A percentile compares a stretch with the other conserved stretches of the same genome.
Evolutionary conservation across 1,140 invertebrate genomes (phyloP).

Genomic region (Drosophila albomicans): DNA sequence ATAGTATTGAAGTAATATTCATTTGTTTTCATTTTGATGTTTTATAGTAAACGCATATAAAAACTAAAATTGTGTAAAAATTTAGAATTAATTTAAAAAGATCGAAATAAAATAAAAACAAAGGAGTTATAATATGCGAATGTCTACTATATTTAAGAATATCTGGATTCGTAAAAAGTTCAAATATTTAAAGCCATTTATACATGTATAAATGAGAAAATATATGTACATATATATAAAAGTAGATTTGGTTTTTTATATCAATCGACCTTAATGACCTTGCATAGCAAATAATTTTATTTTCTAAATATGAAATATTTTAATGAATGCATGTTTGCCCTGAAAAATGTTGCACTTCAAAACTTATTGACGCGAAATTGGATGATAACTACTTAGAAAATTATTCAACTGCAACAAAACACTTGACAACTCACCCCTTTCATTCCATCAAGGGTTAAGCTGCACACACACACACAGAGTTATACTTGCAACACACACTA

Average conservation of each 20-base stretch:
- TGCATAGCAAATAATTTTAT: too few relatives aligned
- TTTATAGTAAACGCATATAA: too few relatives aligned
- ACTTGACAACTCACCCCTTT: slow-evolving; percentile 4
- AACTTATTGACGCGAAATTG: not conserved
- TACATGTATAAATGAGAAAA: too few relatives aligned
- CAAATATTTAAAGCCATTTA: too few relatives aligned
- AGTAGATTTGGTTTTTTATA: too few relatives aligned
- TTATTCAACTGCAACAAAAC: not conserved
- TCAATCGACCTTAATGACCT: too few relatives aligned
- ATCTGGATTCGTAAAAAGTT: too few relatives aligned
- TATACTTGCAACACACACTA: not conserved
- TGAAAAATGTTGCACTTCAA: not conserved
- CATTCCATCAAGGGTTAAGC: slow-evolving; percentile 11
- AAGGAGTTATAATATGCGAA: not conserved
- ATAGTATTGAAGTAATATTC: too few relatives aligned
- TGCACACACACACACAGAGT: not conserved
- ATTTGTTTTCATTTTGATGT: too few relatives aligned
- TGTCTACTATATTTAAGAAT: not conserved
- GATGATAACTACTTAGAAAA: not conserved
- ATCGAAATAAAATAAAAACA: not conserved
- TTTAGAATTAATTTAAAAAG: not conserved
- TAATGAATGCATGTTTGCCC: too few relatives aligned
- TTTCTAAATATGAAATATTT: too few relatives aligned
- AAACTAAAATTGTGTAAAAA: not conserved
- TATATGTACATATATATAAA: too few relatives aligned